Evolutionary conservation across 2,797 vertebrate genomes (phyloP), one percentile per base, ranked within the genome.

Genomic region (Loriculus beryllinus): DNA sequence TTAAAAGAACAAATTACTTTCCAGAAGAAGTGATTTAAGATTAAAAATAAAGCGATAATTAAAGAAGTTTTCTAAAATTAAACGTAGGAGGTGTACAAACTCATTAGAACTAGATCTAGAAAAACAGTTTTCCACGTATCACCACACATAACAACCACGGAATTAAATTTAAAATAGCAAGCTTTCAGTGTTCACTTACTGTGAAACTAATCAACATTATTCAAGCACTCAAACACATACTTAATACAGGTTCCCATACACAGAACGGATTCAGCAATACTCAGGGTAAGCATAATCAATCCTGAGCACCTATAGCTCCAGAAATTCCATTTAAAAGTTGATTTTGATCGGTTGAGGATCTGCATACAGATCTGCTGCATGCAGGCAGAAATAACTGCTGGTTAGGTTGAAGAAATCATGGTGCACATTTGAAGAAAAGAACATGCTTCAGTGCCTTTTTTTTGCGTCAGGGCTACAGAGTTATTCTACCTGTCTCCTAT

Each of bases 131-230:
- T 77, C 76, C 42, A 59, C 21, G 14, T 52, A 74, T 29, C 5
- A 10, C n/a, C 64, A 85, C 23, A 37, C 45, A 80, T 80, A 48
- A 68, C 45, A 85, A 82, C 82, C 80, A 85, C 2, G 4, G 64
- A 94, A 91, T 95, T 70, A 20, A 93, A 88, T 91, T 91, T 92
- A 95, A 96, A 87, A 48, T 71, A 94, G 71, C 39, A 89, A 49
- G 57, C 56, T 89, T 68, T 47, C 62, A 87, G 40, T 20, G 22
- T 57, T 82, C 79, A 52, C n/a, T 71, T 71, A 81, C 29, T 43
- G 62, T 82, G 71, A 94, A 80, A 74, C 49, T 54, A 54, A 92
- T 51, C 51, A 23, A 18, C 28, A 67, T 51, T 77, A 64, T 62
- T 65, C 43, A 65, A 83, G 39, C 43, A 76, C 47, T 63, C n/a